Conservation (phyloP, 2,797 vertebrate genomes). For the Coregonus suidteri region DNA sequence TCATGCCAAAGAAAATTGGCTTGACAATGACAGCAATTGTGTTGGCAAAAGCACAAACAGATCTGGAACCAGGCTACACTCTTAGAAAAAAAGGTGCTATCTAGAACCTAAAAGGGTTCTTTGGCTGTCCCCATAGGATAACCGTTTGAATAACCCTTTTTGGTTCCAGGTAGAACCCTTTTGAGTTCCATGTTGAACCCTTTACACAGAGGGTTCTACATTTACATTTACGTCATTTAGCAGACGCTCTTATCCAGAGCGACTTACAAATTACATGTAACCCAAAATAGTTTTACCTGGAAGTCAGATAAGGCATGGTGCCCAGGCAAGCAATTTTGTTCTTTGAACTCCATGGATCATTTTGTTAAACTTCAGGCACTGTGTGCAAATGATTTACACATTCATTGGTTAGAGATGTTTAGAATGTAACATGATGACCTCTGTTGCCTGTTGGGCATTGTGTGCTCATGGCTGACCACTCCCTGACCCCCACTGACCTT, state of each 20-base stretch:
- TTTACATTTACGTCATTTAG: too few species aligned
- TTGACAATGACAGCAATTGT: too few species aligned
- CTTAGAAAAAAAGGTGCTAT: too few species aligned
- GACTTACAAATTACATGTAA: too few species aligned
- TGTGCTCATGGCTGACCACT: not conserved
- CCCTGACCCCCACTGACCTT: constrained; percentile 57
- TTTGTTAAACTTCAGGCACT: not conserved
- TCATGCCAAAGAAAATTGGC: too few species aligned
- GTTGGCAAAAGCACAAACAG: not conserved
- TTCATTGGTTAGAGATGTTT: not conserved
- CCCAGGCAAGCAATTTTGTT: not conserved
- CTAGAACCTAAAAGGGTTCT: too few species aligned
- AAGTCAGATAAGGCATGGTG: not conserved
- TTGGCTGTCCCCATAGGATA: too few species aligned
- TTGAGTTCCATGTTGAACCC: too few species aligned
- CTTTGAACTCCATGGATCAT: not conserved
- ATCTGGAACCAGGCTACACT: not conserved
- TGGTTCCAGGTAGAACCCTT: too few species aligned
- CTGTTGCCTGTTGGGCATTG: not conserved
- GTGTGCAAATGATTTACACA: not conserved
- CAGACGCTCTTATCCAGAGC: too few species aligned
- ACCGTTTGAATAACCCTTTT: too few species aligned
- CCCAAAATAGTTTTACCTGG: not conserved
- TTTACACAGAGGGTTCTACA: too few species aligned
- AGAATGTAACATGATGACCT: not conserved